Evolutionary conservation across 1,140 invertebrate species (phyloP).

Genomic region (Lordiphosa mommai): DNA sequence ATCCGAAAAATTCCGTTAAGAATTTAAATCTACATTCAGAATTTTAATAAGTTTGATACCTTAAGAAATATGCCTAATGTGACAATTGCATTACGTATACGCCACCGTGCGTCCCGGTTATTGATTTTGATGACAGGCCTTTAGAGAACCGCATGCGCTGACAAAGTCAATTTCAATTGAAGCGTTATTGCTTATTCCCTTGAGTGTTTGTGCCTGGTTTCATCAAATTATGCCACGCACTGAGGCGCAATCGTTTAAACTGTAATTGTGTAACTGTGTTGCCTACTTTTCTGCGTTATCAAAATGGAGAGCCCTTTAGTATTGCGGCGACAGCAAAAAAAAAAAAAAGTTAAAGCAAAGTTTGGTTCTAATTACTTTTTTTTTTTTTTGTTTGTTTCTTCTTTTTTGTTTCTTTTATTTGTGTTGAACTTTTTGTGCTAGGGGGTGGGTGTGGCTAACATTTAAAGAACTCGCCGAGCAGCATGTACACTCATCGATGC

Average conservation of each 20-base stretch:
- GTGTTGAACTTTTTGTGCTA: conserved; percentile 4
- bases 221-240: conserved; percentile 41
- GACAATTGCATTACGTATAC: conserved; percentile 57
- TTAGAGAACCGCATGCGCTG: conserved; percentile 23
- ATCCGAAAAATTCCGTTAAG: too few species aligned
- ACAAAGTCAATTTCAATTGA: conserved; percentile 37
- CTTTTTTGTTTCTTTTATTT: conserved; percentile 54
- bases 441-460: conserved; percentile 17
- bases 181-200: conserved; percentile 23
- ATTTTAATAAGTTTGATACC: too few species aligned
- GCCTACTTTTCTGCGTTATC: conserved; percentile 15
- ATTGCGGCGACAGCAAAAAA: conserved; percentile 46
- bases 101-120: conserved; percentile 29
- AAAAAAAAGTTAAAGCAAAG: conserved; percentile 22
- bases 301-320: conserved; percentile 8
- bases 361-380: conserved; percentile 66
- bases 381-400: conserved; percentile 50
- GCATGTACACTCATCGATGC: conserved; percentile 16
- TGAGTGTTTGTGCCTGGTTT: conserved; percentile 6
- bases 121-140: conserved; percentile 48
- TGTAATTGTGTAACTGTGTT: conserved; percentile 31
- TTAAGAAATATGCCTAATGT: conserved; percentile 16
- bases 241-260: conserved; percentile 30
- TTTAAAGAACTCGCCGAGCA: neutral
- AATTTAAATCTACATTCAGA: neutral